Percentiles rank a stretch among this genome's conserved stretches.
These are phyloP conservation scores for Camponotus floridanus DNA, from an alignment of 1,140 invertebrate genomes.

Conservation along the genomic window DNA sequence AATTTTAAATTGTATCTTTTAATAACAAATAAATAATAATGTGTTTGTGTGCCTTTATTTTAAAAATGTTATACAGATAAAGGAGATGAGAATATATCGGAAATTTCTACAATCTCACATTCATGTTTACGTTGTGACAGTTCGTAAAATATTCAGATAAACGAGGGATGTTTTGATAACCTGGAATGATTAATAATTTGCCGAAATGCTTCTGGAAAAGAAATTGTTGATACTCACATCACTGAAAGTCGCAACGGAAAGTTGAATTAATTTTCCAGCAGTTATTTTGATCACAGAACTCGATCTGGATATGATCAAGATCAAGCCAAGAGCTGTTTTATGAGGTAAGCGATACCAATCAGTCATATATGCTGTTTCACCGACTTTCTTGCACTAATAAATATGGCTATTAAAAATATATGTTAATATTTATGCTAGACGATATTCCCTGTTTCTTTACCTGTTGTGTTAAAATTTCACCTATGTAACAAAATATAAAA, in stretches of 20 bases:
- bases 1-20: slow-evolving; percentile 7
- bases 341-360: slow-evolving; percentile 70
- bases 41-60: slow-evolving; percentile 16
- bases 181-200: slow-evolving; percentile 37
- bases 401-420: slow-evolving; percentile 27
- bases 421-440: slow-evolving; percentile 21
- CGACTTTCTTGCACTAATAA: slow-evolving; percentile 70
- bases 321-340: slow-evolving; percentile 62
- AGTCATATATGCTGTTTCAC: slow-evolving; percentile 65
- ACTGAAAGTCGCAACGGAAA: slow-evolving; percentile 71
- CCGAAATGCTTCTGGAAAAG: neutral
- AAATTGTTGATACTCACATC: slow-evolving; percentile 61
- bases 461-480: slow-evolving; percentile 71
- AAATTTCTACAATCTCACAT: neutral
- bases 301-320: slow-evolving; percentile 72
- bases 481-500: slow-evolving; percentile 76
- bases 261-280: slow-evolving; percentile 69
- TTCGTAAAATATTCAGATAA: slow-evolving; percentile 70
- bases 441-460: slow-evolving; percentile 37
- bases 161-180: slow-evolving; percentile 68
- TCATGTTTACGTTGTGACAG: slow-evolving; percentile 31
- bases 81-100: neutral
- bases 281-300: slow-evolving; percentile 65
- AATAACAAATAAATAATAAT: neutral
- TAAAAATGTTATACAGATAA: slow-evolving; percentile 17